Conservation (phyloP, 2,888 invertebrate species). For the Phytoseiulus persimilis region DNA sequence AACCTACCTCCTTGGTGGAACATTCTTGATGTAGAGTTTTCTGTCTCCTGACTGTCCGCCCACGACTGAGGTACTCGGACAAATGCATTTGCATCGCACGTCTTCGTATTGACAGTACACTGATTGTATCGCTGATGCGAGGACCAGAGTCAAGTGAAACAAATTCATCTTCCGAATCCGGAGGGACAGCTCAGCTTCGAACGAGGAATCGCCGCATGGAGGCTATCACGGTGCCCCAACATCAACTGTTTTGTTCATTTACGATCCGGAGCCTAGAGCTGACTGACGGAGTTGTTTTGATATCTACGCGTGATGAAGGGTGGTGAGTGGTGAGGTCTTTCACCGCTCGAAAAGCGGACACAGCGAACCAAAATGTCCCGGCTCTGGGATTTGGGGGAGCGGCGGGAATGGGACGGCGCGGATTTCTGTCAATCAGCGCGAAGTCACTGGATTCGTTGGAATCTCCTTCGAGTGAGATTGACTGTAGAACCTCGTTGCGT, state of each 20-base stretch:
- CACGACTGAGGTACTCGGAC: constrained; percentile 68
- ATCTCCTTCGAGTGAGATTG: too few relatives aligned
- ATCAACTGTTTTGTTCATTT: not conserved
- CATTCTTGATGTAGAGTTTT: constrained; percentile 67
- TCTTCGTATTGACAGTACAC: constrained; percentile 62
- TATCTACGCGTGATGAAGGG: not conserved
- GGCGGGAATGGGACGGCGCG: not conserved
- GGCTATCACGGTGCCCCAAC: not conserved
- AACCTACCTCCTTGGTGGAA: constrained; percentile 65
- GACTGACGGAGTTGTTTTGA: not conserved
- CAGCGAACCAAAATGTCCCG: not conserved
- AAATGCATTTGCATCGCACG: constrained; percentile 75
- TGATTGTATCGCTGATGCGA: not conserved
- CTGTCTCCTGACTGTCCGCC: constrained; percentile 59
- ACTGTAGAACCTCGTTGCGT: too few relatives aligned
- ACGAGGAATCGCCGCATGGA: not conserved
- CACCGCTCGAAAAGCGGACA: not conserved
- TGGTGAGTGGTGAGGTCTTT: not conserved
- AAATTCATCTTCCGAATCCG: not conserved
- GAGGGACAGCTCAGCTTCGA: not conserved
- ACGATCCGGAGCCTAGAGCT: not conserved
- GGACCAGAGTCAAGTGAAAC: not conserved
- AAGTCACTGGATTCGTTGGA: not conserved
- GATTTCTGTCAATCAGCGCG: not conserved
- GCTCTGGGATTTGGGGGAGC: not conserved